These are phyloP conservation scores for Gibbula magus DNA, from an alignment of 2,888 invertebrate genomes.

Conservation along the genomic window DNA sequence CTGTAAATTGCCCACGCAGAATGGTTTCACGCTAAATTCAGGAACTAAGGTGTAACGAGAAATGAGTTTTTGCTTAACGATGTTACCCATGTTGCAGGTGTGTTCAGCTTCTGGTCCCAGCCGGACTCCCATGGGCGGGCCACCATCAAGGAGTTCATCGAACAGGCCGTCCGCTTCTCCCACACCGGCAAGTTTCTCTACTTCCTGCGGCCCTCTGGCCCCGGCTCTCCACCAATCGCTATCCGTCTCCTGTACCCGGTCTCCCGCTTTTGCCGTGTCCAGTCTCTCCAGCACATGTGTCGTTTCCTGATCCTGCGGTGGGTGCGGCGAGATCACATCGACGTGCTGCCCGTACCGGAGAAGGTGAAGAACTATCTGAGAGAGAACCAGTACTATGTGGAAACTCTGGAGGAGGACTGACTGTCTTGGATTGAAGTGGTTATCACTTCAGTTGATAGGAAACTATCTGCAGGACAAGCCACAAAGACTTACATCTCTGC, in stretches of 20 bases:
- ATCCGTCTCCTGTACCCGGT: slow-evolving; percentile 84
- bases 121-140: slow-evolving; percentile 73
- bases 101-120: slow-evolving; percentile 79
- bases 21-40: too few species aligned
- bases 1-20: too few species aligned
- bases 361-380: slow-evolving; percentile 71
- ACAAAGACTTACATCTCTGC: too few species aligned
- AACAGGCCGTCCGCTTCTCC: slow-evolving; percentile 83
- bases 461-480: too few species aligned
- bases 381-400: slow-evolving; percentile 72
- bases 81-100: slow-evolving; percentile 82
- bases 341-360: slow-evolving; percentile 82
- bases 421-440: too few species aligned
- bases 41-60: too few species aligned
- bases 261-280: slow-evolving; percentile 82
- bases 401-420: slow-evolving; percentile 57
- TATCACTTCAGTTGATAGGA: too few species aligned
- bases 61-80: too few species aligned
- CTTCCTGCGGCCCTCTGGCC: slow-evolving; percentile 82
- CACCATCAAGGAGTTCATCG: slow-evolving; percentile 83
- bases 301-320: slow-evolving; percentile 84
- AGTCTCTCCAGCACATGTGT: slow-evolving; percentile 84
- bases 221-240: slow-evolving; percentile 82
- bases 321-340: slow-evolving; percentile 82
- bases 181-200: slow-evolving; percentile 84